Evolutionary conservation across 2,888 invertebrate genomes (phyloP).

Genomic region (Acanthococcus lagerstroemiae): DNA sequence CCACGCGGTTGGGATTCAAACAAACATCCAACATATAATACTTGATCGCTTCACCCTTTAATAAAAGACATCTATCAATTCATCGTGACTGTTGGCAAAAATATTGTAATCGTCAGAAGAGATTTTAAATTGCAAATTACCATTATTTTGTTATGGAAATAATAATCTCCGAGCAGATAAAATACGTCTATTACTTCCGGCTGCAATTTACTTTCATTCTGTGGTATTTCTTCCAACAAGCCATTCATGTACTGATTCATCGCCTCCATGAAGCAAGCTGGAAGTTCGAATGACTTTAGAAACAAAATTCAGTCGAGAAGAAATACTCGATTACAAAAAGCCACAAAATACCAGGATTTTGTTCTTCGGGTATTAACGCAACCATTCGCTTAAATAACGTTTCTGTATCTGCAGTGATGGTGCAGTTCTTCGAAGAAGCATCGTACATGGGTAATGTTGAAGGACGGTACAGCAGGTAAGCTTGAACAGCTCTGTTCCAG

Average conservation of each 20-base stretch:
- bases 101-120: too few species aligned
- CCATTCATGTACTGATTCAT: conserved; percentile 61
- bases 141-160: conserved; percentile 59
- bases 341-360: conserved; percentile 48
- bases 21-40: conserved; percentile 77
- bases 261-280: conserved; percentile 47
- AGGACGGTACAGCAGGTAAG: conserved; percentile 43
- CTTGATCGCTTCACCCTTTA: conserved; percentile 51
- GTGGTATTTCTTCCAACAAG: conserved; percentile 47
- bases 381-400: conserved; percentile 60
- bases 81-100: too few species aligned
- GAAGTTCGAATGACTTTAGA: too few species aligned
- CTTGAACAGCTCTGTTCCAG: conserved; percentile 62
- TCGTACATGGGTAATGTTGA: conserved; percentile 65
- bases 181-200: conserved; percentile 44
- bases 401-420: conserved; percentile 68
- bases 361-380: conserved; percentile 55
- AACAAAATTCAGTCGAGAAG: not conserved
- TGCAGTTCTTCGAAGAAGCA: conserved; percentile 49
- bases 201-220: conserved; percentile 35
- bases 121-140: too few species aligned
- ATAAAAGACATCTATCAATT: not conserved
- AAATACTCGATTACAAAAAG: not conserved
- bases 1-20: conserved; percentile 65
- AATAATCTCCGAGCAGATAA: conserved; percentile 84